Base-by-base conservation (phyloP, 2,888 invertebrate species). In the Limnephilus rhombicus region DNA sequence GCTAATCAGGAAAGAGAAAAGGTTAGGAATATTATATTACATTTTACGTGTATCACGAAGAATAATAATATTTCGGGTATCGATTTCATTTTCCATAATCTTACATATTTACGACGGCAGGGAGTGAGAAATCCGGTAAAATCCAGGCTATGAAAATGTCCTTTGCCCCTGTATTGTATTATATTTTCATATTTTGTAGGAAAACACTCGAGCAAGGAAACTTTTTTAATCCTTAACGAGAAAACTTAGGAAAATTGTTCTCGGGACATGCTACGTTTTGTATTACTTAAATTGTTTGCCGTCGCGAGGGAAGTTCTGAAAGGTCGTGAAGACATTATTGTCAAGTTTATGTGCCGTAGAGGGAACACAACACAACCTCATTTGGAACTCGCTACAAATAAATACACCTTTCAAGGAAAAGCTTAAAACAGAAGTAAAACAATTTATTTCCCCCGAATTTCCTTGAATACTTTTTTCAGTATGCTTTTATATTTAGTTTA, bases 151-250 rank as follows among this genome's bases (percentile, higher is more conserved):
- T 89, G 80, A 89, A 89, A 89, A 29, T 80, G 88, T 89, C 88
- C 80, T 89, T 89, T 89, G 34, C 13, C 80, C 34, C 80, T 37
- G 24, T 68, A n/a, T 68, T 68, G 18, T 53, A 68, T 68, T 68
- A 68, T 68, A 24, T 68, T 68, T 68, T 68, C 68, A 68, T 89
- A 80, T 89, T 89, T 80, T 37, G 80, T n/a, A 89, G 9, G 34
- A 34, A 41, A 80, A 89, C 34, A 68, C 68, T 89, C 37, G 34
- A 86, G 34, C 88, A 68, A 31, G 34, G 41, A 89, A 89, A 89
- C 88, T 89, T 89, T 89, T 89, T 89, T 89, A 68, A 89, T 89
- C 88, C 34, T 34, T 89, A 89, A 89, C 88, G 88, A 89, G 88
- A 68, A 89, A 89, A 89, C 88, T 89, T 89, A 68, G 37, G 88